Conservation (phyloP, 2,113 vertebrate genomes). For the Xenopus tropicalis region DNA sequence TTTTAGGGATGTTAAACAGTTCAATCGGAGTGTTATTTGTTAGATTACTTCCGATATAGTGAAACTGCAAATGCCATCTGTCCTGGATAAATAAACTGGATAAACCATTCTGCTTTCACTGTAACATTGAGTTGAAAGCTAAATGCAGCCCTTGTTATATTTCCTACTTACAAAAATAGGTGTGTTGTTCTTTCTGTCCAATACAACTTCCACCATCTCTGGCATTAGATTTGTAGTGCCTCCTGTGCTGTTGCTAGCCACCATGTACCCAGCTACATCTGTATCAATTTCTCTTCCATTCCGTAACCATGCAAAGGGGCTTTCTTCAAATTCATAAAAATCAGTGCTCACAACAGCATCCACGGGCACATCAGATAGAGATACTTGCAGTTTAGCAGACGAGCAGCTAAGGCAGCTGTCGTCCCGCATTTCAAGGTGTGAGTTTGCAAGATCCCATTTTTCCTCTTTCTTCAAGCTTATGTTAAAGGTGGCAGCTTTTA, state of each 20-base stretch:
- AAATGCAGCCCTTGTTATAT: slow-evolving; percentile 51
- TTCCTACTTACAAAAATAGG: slow-evolving; percentile 34
- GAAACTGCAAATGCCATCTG: slow-evolving; percentile 47
- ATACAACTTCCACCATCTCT: slow-evolving; percentile 48
- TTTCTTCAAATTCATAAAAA: slow-evolving; percentile 58
- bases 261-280: slow-evolving; percentile 55
- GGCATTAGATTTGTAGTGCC: slow-evolving; percentile 17
- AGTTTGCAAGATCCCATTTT: slow-evolving; percentile 4
- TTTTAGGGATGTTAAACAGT: slow-evolving; percentile 46
- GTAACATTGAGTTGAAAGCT: slow-evolving; percentile 48
- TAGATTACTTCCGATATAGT: slow-evolving; percentile 48
- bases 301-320: slow-evolving; percentile 62
- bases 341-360: slow-evolving; percentile 49
- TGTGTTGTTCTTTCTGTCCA: slow-evolving; percentile 51
- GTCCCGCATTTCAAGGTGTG: not conserved
- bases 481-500: slow-evolving; percentile 52
- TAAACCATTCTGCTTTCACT: slow-evolving; percentile 40
- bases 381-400: slow-evolving; percentile 31
- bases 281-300: slow-evolving; percentile 22
- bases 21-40: slow-evolving; percentile 17
- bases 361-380: fast-evolving
- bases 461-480: slow-evolving; percentile 58
- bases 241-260: not conserved
- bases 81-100: slow-evolving; percentile 61
- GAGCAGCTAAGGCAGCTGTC: slow-evolving; percentile 52